Percentiles rank a stretch among this genome's conserved stretches.
Evolutionary conservation across 1,140 invertebrate species (phyloP).

Genomic region (Aphelenchoides avenae): DNA sequence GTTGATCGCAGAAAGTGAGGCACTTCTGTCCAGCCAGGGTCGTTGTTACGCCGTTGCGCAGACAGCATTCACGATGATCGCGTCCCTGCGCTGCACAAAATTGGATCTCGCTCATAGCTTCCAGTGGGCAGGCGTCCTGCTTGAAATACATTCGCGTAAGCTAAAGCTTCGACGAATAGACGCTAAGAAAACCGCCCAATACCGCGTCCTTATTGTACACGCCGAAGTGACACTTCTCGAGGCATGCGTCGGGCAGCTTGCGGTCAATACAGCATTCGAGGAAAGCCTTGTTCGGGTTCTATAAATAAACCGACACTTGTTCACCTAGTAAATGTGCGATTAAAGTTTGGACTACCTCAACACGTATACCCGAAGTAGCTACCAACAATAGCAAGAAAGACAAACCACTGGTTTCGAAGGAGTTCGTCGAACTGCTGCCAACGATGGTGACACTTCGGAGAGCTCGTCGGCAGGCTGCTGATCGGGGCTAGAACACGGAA

Average conservation of each 20-base stretch:
- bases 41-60: slow-evolving; percentile 42
- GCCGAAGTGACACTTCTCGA: slow-evolving; percentile 47
- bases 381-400: neutral
- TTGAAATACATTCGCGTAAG: slow-evolving; percentile 55
- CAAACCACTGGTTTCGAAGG: slow-evolving; percentile 4
- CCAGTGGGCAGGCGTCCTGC: slow-evolving; percentile 48
- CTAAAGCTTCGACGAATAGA: slow-evolving; percentile 24
- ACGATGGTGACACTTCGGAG: neutral
- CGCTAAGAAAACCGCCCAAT: no score
- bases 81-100: slow-evolving; percentile 52
- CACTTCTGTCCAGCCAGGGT: slow-evolving; percentile 52
- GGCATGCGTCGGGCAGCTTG: slow-evolving; percentile 50
- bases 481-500: neutral
- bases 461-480: neutral
- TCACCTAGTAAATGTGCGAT: no score
- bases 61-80: slow-evolving; percentile 32
- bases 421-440: slow-evolving; percentile 1
- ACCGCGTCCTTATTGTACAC: slow-evolving; percentile 43
- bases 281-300: slow-evolving; percentile 32
- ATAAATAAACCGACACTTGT: no score
- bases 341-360: no score
- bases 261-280: slow-evolving; percentile 50
- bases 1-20: slow-evolving; percentile 50
- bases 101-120: slow-evolving; percentile 47
- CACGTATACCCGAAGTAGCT: no score